Evolutionary conservation across 2,797 vertebrate genomes (phyloP), one percentile per base, ranked within the genome.

Genomic region (Chrosomus eos): DNA sequence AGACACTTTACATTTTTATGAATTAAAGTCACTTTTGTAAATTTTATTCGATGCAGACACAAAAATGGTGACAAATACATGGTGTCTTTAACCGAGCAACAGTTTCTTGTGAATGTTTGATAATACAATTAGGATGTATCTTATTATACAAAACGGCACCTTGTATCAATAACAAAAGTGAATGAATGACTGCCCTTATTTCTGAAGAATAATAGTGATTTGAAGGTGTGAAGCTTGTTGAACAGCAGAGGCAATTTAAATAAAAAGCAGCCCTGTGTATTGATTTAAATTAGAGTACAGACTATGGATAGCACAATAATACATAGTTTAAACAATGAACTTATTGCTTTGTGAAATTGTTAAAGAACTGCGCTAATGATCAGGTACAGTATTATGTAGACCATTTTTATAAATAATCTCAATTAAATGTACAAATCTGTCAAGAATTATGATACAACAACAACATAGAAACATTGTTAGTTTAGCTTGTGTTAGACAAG

Each of bases 81-180:
- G 16, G 19, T 9, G 51, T 53, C 19, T 53, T 21, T 8, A 21
- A 21, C 19, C 19, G 2, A 7, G 19, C 19, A 53, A 21, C 19
- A 21, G 7, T 55, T 55, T 7, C 7, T 55, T 55, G 8, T 68
- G 33, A 68, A 23, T 23, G 21, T 38, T 33, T 10, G 36, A 60
- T 77, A 3, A 38, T 77, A 58, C 10, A 33, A 2, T 23, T 13
- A 18, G 26, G n/a, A 60, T 28, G n/a, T 62, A 77, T 26, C 33
- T 38, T 18, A 53, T 23, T 53, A 40, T 16, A 21, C 8, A 40
- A 14, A 62, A 43, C 10, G 18, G 75, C 8, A 21, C 58, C 43
- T 64, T 64, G 38, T 79, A 64, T 79, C 19, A 79, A 38, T 62
- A 31, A 62, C 2, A 45, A 53, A 76, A 76, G 33, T 58, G 21